These are phyloP conservation scores for Myoxocephalus aenaeus DNA, from an alignment of 2,797 vertebrate species.

Conservation along the genomic window DNA sequence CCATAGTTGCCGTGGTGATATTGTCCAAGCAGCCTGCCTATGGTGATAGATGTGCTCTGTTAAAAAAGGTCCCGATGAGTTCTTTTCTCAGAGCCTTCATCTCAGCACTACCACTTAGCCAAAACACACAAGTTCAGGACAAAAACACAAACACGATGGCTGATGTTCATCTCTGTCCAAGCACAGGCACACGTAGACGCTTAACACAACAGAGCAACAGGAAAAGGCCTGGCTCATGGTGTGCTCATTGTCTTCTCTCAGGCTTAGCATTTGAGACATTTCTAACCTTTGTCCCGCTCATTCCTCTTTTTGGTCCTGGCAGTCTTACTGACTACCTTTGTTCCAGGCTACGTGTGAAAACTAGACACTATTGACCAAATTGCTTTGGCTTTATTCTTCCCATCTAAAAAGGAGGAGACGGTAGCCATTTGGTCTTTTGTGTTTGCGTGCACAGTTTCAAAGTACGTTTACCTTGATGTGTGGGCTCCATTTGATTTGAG, in stretches of 20 bases:
- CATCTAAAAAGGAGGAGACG: constrained; percentile 49
- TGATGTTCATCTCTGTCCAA: constrained; percentile 49
- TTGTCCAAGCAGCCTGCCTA: constrained; percentile 36
- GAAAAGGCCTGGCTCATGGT: constrained; percentile 75
- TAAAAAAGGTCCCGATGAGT: constrained; percentile 64
- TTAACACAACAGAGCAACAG: constrained; percentile 67
- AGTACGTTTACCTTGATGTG: constrained; percentile 79
- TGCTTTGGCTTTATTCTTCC: constrained; percentile 48
- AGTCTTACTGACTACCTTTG: constrained; percentile 54
- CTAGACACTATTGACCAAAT: constrained; percentile 60
- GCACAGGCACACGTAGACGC: constrained; percentile 68
- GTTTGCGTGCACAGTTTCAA: constrained; percentile 70
- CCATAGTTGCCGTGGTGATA: constrained; percentile 28
- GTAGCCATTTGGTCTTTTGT: constrained; percentile 68
- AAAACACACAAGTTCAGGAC: constrained; percentile 73
- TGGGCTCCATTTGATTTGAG: constrained; percentile 80
- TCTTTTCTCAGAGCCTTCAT: constrained; percentile 48
- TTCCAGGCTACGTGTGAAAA: constrained; percentile 66
- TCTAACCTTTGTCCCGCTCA: constrained; percentile 81
- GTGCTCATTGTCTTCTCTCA: constrained; percentile 74
- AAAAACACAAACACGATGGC: constrained; percentile 69
- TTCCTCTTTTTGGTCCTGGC: constrained; percentile 70
- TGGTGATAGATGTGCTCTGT: constrained; percentile 33
- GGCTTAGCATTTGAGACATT: constrained; percentile 79
- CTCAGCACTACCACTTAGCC: constrained; percentile 49